Percentiles rank a stretch among this genome's conserved stretches.
phyloP scores from a whole-genome alignment of 2,888 invertebrate genomes.

The Tachina lurida region DNA sequence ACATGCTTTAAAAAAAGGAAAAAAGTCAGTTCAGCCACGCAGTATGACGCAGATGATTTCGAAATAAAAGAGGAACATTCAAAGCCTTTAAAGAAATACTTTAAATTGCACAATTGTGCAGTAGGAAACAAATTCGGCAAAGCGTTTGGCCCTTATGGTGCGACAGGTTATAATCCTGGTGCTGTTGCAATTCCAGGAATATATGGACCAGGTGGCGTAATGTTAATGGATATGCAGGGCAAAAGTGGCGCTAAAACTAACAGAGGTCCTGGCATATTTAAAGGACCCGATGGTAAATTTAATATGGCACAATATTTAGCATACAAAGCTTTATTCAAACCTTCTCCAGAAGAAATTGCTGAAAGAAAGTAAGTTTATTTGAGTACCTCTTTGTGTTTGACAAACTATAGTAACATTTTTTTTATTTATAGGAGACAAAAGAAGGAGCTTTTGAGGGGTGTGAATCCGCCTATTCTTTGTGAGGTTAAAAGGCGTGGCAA shows the following conservation, averaged over 20 bases:
- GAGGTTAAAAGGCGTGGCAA: conserved; percentile 74
- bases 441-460: conserved; percentile 67
- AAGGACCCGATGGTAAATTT: conserved; percentile 56
- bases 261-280: conserved; percentile 22
- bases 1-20: conserved; percentile 83
- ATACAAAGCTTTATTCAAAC: conserved; percentile 56
- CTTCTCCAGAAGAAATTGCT: conserved; percentile 68
- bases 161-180: conserved; percentile 58
- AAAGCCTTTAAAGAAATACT: conserved; percentile 75
- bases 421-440: conserved; percentile 52
- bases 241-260: conserved; percentile 16
- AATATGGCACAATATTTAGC: conserved; percentile 74
- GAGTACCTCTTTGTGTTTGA: neutral
- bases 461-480: conserved; percentile 73
- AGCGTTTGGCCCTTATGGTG: conserved; percentile 65
- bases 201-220: conserved; percentile 59
- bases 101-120: conserved; percentile 77
- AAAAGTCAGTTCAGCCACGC: conserved; percentile 85
- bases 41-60: conserved; percentile 85
- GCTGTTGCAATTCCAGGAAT: conserved; percentile 42
- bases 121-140: conserved; percentile 75
- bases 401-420: neutral
- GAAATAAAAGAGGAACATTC: conserved; percentile 74
- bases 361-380: conserved; percentile 55
- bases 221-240: conserved; percentile 38